These are phyloP conservation scores for Metellina segmentata DNA, from an alignment of 2,888 invertebrate species.

Conservation along the genomic window DNA sequence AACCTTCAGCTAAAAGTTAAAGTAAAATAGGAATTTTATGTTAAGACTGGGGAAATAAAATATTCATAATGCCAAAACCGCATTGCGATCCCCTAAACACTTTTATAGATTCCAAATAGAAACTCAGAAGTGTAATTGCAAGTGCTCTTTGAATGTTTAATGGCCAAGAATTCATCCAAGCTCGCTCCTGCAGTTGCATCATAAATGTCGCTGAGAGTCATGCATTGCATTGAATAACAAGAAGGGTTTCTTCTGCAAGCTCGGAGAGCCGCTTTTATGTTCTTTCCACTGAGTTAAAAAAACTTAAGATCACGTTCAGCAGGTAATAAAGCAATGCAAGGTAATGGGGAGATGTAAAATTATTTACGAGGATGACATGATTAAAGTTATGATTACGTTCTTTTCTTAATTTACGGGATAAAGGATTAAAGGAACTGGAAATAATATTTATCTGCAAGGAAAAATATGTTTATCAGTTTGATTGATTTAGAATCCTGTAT, in stretches of 20 bases:
- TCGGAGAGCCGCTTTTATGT: neutral
- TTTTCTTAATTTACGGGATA: too few relatives aligned
- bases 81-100: conserved; percentile 28
- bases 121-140: conserved; percentile 31
- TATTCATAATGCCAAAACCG: conserved; percentile 28
- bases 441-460: too few relatives aligned
- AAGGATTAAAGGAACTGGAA: too few relatives aligned
- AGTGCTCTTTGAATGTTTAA: conserved; percentile 35
- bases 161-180: conserved; percentile 8
- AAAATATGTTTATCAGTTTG: too few relatives aligned
- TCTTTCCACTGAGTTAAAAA: neutral
- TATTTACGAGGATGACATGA: neutral
- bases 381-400: too few relatives aligned
- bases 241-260: conserved; percentile 6
- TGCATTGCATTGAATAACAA: conserved; percentile 4
- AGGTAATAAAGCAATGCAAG: conserved; percentile 16
- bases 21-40: neutral
- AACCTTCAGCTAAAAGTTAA: neutral
- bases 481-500: too few relatives aligned
- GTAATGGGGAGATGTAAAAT: neutral
- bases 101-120: conserved; percentile 28
- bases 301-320: neutral
- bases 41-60: conserved; percentile 1
- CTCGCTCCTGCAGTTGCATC: neutral
- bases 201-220: conserved; percentile 9